Conservation (phyloP, 2,113 vertebrate genomes). For the Nerophis ophidion region DNA sequence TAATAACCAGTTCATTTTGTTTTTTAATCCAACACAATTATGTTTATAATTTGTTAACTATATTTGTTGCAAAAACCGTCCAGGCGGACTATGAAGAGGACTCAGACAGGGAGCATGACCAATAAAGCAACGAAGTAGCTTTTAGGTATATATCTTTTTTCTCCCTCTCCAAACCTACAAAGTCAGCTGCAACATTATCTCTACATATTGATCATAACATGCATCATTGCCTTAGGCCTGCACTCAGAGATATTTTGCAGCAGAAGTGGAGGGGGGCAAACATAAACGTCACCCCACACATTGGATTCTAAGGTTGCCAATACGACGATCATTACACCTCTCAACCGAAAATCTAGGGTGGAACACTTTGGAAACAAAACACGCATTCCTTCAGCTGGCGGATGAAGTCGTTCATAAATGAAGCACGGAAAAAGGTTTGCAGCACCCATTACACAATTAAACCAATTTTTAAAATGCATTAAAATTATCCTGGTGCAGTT, state of each 20-base stretch:
- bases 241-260: no score
- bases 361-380: not conserved
- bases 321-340: constrained; percentile 17
- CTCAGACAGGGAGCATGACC: no score
- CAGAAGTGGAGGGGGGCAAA: no score
- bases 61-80: no score
- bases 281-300: not conserved
- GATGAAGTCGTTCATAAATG: constrained; percentile 15
- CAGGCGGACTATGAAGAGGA: no score
- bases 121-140: no score
- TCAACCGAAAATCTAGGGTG: constrained; percentile 5
- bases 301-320: not conserved
- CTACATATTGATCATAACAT: no score
- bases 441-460: constrained; percentile 1
- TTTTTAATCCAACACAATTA: not conserved
- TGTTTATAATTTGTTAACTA: not conserved
- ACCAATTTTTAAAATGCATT: not conserved
- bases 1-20: not conserved
- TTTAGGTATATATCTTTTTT: no score
- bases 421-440: constrained; percentile 6
- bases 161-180: no score
- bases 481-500: no score
- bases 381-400: not conserved
- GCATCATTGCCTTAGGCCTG: no score
- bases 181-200: no score